Evolutionary conservation across 2,113 vertebrate genomes (phyloP).

Genomic region (Poeciliopsis turrubarensis): DNA sequence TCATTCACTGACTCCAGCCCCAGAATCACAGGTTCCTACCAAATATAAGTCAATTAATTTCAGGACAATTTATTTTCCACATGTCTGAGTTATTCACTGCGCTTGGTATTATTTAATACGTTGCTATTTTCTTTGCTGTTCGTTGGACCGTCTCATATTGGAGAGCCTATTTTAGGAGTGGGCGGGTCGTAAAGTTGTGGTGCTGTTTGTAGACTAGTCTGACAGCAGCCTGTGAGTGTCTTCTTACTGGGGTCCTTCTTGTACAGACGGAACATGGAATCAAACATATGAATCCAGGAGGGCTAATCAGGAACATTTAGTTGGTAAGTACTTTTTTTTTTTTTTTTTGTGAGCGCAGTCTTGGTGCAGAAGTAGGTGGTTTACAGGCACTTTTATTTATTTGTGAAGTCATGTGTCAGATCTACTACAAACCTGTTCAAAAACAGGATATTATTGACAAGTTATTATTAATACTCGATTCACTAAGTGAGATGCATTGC

Average conservation of each 20-base stretch:
- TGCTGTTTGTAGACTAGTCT: conserved; percentile 38
- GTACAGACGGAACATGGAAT: conserved; percentile 18
- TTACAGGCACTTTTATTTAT: neutral
- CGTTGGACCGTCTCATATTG: conserved; percentile 2
- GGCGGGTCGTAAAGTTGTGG: conserved; percentile 27
- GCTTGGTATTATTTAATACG: conserved; percentile 16
- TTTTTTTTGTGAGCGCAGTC: neutral
- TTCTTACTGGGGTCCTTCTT: conserved; percentile 35
- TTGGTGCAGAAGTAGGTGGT: neutral
- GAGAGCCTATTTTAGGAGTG: conserved; percentile 31
- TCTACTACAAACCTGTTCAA: no score
- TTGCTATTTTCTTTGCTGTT: conserved; percentile 7
- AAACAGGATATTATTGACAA: neutral
- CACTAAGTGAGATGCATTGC: neutral
- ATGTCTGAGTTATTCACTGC: no score
- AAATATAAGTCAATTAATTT: no score
- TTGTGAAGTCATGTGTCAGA: neutral
- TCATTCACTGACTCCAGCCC: no score
- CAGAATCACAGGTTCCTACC: no score
- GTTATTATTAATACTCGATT: neutral
- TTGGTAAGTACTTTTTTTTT: conserved; percentile 17
- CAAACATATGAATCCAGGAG: conserved; percentile 17
- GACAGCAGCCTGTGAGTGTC: conserved; percentile 17
- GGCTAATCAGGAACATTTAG: neutral
- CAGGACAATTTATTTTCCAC: no score